A percentile compares a stretch with the other conserved stretches of the same genome.
Conservation (phyloP, 2,113 vertebrate species). For the Ctenodactylus gundi region DNA sequence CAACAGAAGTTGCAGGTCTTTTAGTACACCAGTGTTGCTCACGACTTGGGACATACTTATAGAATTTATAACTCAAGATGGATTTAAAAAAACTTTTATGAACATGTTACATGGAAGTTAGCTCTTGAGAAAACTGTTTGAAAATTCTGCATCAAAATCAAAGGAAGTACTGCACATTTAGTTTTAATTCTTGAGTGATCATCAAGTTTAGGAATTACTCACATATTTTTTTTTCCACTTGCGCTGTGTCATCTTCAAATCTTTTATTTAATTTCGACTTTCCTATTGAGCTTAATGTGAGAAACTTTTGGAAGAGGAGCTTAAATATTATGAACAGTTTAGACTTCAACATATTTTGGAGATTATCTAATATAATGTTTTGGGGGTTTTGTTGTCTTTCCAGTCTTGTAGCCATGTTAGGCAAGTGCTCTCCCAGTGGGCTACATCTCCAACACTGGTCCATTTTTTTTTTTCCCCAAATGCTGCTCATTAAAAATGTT, state of each 20-base stretch:
- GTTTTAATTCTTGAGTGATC: background rate
- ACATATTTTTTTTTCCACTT: background rate
- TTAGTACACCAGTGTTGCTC: background rate
- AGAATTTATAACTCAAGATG: background rate
- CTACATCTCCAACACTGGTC: background rate
- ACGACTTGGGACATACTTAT: background rate
- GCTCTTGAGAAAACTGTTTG: background rate
- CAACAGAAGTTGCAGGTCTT: background rate
- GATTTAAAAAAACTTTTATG: background rate
- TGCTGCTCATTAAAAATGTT: background rate
- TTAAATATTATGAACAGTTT: slow-evolving; percentile 16
- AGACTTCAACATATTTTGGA: background rate
- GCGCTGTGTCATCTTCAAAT: background rate
- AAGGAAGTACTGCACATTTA: background rate
- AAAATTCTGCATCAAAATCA: background rate
- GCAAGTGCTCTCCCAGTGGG: background rate
- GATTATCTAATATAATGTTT: background rate
- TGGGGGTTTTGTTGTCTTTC: background rate
- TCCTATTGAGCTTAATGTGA: background rate
- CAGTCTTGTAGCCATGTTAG: background rate
- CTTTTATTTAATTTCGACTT: slow-evolving; percentile 4
- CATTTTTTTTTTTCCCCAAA: background rate
- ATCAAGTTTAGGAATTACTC: background rate
- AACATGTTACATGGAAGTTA: slow-evolving; percentile 15
- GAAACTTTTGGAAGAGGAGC: slow-evolving; percentile 21